A percentile compares a stretch with the other conserved stretches of the same genome.
phyloP scores from a whole-genome alignment of 2,888 invertebrate species.

The Drosophila antonietae region DNA sequence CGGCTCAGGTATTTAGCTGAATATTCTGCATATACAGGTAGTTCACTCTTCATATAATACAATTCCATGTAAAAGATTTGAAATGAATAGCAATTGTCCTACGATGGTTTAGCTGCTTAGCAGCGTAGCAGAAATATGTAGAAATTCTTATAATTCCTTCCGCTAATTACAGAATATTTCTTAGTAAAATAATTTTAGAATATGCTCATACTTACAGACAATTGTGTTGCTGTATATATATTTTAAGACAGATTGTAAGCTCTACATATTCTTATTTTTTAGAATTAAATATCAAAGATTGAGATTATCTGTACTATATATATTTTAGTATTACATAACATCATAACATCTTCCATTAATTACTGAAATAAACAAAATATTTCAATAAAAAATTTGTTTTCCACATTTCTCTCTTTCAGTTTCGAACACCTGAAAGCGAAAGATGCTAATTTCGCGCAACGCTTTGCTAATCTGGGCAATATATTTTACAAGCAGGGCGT shows the following conservation, averaged over 20 bases:
- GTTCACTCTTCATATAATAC: not conserved
- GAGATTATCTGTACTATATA: not conserved
- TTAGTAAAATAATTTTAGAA: not conserved
- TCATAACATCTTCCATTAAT: too few species aligned
- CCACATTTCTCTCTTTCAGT: constrained; percentile 84
- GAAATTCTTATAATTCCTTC: not conserved
- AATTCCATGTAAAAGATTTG: not conserved
- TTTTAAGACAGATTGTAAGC: not conserved
- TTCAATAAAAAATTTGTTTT: not conserved
- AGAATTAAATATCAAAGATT: not conserved
- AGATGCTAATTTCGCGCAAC: constrained; percentile 92
- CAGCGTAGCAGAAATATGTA: not conserved
- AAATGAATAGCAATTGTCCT: constrained; percentile 1
- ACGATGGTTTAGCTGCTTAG: not conserved
- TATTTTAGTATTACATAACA: not conserved
- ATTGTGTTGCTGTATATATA: not conserved
- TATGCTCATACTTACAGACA: not conserved
- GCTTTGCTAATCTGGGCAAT: constrained; percentile 94
- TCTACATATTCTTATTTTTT: not conserved
- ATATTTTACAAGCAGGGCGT: constrained; percentile 90
- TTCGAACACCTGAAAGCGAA: constrained; percentile 92
- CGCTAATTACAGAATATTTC: not conserved
- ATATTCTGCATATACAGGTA: constrained; percentile 6
- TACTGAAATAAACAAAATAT: too few species aligned
- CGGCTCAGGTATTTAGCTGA: constrained; percentile 15